Percentiles rank a stretch among this genome's conserved stretches.
Conservation (phyloP, 2,797 vertebrate genomes). For the Acropternis orthonyx region DNA sequence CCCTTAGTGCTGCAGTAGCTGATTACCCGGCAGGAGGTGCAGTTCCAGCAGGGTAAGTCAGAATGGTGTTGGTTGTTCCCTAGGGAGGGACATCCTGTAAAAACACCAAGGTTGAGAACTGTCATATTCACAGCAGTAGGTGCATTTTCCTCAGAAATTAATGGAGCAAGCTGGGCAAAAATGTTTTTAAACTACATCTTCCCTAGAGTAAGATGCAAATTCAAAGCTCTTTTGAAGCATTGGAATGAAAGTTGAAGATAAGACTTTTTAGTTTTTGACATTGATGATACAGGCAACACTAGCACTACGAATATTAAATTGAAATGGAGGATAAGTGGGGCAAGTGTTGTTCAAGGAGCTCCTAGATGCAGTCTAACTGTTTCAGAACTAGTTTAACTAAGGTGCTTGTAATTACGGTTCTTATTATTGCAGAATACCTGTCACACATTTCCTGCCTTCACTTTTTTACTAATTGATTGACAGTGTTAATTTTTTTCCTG, state of each 20-base stretch:
- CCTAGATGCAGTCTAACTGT: neutral
- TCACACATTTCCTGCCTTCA: neutral
- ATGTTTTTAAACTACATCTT: slow-evolving; percentile 82
- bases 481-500: neutral
- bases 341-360: slow-evolving; percentile 51
- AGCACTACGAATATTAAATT: slow-evolving; percentile 65
- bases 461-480: neutral
- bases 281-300: slow-evolving; percentile 77
- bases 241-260: slow-evolving; percentile 81
- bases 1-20: slow-evolving; percentile 57
- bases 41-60: slow-evolving; percentile 76
- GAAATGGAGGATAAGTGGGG: slow-evolving; percentile 67
- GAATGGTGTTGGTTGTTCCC: slow-evolving; percentile 75
- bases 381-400: neutral
- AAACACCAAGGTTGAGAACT: slow-evolving; percentile 84
- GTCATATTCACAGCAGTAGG: slow-evolving; percentile 84
- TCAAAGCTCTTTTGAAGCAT: slow-evolving; percentile 84
- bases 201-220: slow-evolving; percentile 86
- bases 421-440: neutral
- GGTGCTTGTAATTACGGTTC: neutral
- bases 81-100: slow-evolving; percentile 82
- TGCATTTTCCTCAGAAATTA: slow-evolving; percentile 84
- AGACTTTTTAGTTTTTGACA: slow-evolving; percentile 80
- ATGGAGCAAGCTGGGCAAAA: slow-evolving; percentile 82
- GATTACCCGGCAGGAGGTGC: slow-evolving; percentile 77